These are phyloP conservation scores for Holotrichia oblita DNA, from an alignment of 1,140 invertebrate species.

Conservation along the genomic window DNA sequence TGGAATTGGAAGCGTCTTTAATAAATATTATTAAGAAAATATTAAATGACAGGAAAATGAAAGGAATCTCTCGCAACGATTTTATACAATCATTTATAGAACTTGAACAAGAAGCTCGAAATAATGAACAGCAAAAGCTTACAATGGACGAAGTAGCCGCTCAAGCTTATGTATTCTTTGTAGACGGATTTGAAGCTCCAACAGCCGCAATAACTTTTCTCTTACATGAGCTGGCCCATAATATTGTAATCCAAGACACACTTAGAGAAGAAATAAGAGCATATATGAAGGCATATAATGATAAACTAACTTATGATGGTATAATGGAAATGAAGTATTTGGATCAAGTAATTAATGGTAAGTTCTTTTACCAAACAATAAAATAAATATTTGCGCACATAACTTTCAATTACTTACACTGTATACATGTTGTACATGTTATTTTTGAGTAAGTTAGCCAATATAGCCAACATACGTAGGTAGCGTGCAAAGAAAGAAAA, in stretches of 20 bases:
- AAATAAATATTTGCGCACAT: too few relatives aligned
- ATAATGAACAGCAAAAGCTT: background rate
- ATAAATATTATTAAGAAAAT: background rate
- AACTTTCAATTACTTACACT: too few relatives aligned
- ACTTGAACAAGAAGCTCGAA: background rate
- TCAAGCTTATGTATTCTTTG: slow-evolving; percentile 62
- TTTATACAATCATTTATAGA: background rate
- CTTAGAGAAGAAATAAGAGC: slow-evolving; percentile 52
- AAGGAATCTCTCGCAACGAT: background rate
- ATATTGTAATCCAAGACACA: slow-evolving; percentile 58
- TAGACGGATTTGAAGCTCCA: slow-evolving; percentile 64
- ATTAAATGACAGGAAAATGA: background rate
- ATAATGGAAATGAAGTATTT: slow-evolving; percentile 45
- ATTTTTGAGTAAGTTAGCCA: too few relatives aligned
- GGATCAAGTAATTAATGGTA: slow-evolving; percentile 49
- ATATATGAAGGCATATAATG: slow-evolving; percentile 41
- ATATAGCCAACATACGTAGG: too few relatives aligned
- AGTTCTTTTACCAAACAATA: background rate
- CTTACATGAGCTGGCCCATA: slow-evolving; percentile 64
- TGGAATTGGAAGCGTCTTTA: background rate
- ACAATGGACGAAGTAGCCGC: slow-evolving; percentile 47
- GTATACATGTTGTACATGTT: too few relatives aligned
- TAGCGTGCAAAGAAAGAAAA: too few relatives aligned
- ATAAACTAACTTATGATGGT: slow-evolving; percentile 50
- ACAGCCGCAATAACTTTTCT: slow-evolving; percentile 64